phyloP scores from a whole-genome alignment of 2,113 vertebrate genomes.

The Petromus typicus region DNA sequence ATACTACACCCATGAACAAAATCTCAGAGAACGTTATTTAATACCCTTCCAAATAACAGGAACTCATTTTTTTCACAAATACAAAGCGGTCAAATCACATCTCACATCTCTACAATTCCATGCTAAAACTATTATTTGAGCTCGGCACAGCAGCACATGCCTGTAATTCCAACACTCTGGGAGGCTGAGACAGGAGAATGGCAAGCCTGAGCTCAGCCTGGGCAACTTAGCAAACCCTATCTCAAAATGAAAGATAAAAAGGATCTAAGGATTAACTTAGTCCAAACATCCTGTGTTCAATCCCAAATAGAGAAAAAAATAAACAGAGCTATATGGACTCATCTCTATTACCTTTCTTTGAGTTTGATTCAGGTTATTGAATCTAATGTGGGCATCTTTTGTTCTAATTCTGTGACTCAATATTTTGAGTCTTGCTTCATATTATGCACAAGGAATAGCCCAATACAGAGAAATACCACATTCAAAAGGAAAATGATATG shows the following conservation, averaged over 20 bases:
- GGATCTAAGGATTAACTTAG: background rate
- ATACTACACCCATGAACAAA: background rate
- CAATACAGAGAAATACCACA: background rate
- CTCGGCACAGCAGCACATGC: background rate
- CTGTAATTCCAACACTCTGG: background rate
- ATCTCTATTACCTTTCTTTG: background rate
- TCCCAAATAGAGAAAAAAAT: background rate
- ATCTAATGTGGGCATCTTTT: background rate
- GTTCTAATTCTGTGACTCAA: background rate
- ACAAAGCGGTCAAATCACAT: background rate
- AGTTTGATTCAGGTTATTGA: background rate
- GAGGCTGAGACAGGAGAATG: background rate
- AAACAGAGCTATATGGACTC: background rate
- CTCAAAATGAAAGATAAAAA: background rate
- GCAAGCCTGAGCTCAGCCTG: background rate
- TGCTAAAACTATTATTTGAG: background rate
- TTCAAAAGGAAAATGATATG: background rate
- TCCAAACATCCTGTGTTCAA: background rate
- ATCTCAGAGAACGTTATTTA: background rate
- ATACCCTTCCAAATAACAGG: background rate
- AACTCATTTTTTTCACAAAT: background rate
- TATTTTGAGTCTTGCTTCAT: slow-evolving; percentile 2
- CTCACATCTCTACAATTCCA: background rate
- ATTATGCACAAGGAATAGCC: background rate
- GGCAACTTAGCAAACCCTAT: background rate